phyloP scores from a whole-genome alignment of 2,113 vertebrate genomes.

The Tachysurus fulvidraco region DNA sequence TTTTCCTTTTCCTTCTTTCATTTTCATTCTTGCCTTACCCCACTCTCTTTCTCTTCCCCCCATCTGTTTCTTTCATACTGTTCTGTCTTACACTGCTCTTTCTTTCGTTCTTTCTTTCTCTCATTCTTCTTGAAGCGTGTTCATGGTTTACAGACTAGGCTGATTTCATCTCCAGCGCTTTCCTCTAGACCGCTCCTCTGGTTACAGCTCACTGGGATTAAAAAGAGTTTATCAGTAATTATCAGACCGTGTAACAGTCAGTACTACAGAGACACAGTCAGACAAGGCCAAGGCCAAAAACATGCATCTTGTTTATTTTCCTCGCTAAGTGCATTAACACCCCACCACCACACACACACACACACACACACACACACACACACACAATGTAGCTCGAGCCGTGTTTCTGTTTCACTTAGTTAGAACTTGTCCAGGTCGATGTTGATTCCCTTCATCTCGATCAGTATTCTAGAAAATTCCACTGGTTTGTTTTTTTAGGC shows the following conservation, averaged over 20 bases:
- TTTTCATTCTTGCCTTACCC: too few relatives aligned
- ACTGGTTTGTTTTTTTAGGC: not conserved
- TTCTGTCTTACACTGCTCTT: too few relatives aligned
- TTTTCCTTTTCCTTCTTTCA: too few relatives aligned
- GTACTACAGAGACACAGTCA: not conserved
- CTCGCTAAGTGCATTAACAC: not conserved
- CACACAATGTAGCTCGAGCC: conserved; percentile 44
- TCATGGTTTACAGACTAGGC: not conserved
- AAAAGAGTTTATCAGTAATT: not conserved
- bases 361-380: conserved; percentile 18
- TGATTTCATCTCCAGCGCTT: not conserved
- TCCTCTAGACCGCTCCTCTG: not conserved
- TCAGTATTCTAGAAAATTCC: conserved; percentile 7
- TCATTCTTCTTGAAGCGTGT: not conserved
- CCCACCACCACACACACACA: not conserved
- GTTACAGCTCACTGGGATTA: not conserved
- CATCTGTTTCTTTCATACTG: too few relatives aligned
- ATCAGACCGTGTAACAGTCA: not conserved
- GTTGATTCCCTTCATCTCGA: not conserved
- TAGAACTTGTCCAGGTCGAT: not conserved
- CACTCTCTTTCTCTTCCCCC: not conserved
- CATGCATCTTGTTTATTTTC: not conserved
- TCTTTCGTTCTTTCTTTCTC: not conserved
- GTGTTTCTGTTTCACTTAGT: conserved; percentile 42
- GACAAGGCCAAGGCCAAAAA: not conserved